A percentile compares a stretch with the other conserved stretches of the same genome.
These are phyloP conservation scores for Fukomys damarensis DNA, from an alignment of 2,113 vertebrate species.

Conservation along the genomic window DNA sequence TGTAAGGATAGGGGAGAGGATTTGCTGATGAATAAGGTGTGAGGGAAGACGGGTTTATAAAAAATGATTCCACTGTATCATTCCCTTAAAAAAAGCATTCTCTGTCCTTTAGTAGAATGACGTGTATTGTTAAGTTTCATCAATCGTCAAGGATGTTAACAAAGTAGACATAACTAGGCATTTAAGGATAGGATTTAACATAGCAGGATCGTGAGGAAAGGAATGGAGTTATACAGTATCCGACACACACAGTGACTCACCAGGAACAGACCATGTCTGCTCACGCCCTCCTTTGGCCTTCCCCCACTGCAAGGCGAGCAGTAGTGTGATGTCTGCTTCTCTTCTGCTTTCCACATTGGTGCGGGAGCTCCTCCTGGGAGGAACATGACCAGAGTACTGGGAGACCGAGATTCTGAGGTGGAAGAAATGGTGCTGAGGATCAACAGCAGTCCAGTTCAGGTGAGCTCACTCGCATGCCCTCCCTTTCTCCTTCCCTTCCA, in stretches of 20 bases:
- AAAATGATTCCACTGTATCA: neutral
- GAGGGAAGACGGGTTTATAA: neutral
- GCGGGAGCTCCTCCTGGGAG: neutral
- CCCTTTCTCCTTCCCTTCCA: neutral
- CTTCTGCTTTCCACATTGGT: neutral
- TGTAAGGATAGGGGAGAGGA: neutral
- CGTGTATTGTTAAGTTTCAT: neutral
- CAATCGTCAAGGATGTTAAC: accelerated
- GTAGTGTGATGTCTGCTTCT: neutral
- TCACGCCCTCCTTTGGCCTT: neutral
- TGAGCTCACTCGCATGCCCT: neutral
- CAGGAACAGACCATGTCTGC: neutral
- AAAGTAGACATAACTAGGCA: neutral
- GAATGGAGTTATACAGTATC: neutral
- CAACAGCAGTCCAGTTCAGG: neutral
- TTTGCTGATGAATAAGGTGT: neutral
- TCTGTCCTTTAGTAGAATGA: neutral
- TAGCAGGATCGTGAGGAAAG: neutral
- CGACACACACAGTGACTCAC: neutral
- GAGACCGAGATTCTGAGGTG: neutral
- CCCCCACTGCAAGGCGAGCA: neutral
- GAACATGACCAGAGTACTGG: neutral
- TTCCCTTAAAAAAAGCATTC: neutral
- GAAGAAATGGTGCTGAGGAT: neutral
- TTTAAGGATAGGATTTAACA: neutral